phyloP scores from a whole-genome alignment of 2,888 invertebrate genomes.

The Strigamia crassipes region DNA sequence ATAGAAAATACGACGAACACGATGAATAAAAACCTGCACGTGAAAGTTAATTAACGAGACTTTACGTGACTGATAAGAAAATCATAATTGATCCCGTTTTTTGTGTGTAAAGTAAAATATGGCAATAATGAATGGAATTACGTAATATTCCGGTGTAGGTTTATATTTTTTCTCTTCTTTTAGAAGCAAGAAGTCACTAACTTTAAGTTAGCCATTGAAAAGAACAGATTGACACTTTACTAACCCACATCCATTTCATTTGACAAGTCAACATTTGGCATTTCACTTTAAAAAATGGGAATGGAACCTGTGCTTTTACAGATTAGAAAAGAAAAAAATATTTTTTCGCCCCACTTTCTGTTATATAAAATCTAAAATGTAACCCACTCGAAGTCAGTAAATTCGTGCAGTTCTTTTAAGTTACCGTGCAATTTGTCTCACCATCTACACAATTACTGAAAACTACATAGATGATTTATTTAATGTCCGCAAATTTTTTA shows the following conservation, averaged over 20 bases:
- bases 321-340: neutral
- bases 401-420: too few species aligned
- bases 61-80: neutral
- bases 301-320: neutral
- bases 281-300: neutral
- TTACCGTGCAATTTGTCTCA: too few species aligned
- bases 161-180: neutral
- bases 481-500: too few species aligned
- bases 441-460: too few species aligned
- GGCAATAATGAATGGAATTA: too few species aligned
- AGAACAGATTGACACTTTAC: conserved; percentile 31
- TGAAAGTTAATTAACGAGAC: conserved; percentile 6
- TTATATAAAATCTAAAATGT: neutral
- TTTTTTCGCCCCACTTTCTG: neutral
- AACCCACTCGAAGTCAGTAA: neutral
- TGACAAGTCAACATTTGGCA: conserved; percentile 36
- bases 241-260: conserved; percentile 24
- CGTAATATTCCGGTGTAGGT: neutral
- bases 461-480: too few species aligned
- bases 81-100: neutral
- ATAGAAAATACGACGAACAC: neutral
- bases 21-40: neutral
- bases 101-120: too few species aligned
- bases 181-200: neutral
- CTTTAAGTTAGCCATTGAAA: neutral